Evolutionary conservation across 1,140 invertebrate genomes (phyloP).

Genomic region (Vollenhovia emeryi): DNA sequence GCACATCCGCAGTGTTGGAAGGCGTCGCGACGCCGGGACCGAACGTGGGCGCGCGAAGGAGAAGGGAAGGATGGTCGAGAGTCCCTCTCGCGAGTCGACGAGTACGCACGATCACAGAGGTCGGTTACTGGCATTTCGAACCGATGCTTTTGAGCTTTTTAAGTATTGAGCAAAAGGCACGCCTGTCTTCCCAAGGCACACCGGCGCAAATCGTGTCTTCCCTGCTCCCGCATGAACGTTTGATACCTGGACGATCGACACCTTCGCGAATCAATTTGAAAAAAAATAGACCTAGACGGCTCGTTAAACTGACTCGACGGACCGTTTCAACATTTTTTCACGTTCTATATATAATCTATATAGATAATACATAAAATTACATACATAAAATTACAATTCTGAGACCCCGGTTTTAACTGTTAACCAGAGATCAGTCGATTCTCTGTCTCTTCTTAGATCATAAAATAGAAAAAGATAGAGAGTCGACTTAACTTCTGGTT

Average conservation of each 20-base stretch:
- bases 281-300: too few relatives aligned
- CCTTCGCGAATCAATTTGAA: not conserved
- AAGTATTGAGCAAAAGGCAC: conserved; percentile 50
- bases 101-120: conserved; percentile 38
- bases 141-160: conserved; percentile 44
- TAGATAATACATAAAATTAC: not conserved
- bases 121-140: conserved; percentile 42
- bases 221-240: not conserved
- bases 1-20: not conserved
- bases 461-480: too few relatives aligned
- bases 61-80: not conserved
- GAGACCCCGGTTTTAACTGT: too few relatives aligned
- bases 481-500: too few relatives aligned
- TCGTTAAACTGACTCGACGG: not conserved
- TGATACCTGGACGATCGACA: not conserved
- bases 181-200: conserved; percentile 6
- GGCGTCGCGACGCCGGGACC: not conserved
- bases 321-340: not conserved
- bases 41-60: not conserved
- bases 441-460: too few relatives aligned
- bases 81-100: conserved; percentile 33
- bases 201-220: not conserved
- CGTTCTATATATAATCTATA: not conserved
- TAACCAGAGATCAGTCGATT: too few relatives aligned
- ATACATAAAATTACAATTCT: too few relatives aligned